Evolutionary conservation across 2,113 vertebrate species (phyloP), one percentile per base, ranked within the genome.

Genomic region (Prunella fulvescens): DNA sequence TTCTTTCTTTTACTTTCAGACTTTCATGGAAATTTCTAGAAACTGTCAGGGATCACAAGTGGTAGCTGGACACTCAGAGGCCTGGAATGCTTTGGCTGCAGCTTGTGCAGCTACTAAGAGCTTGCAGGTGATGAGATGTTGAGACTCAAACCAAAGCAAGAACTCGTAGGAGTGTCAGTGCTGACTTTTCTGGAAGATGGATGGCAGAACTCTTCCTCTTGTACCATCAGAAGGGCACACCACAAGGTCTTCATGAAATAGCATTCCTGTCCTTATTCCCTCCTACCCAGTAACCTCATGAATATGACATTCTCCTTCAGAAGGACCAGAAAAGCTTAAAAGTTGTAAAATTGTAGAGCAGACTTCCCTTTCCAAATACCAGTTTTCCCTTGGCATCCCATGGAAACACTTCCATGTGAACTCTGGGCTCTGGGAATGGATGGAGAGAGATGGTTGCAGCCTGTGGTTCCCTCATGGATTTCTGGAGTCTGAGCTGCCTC

Each of bases 121-220:
- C 18, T 45, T 53, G 48, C 60, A 42, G 71, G 31, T 80, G 73
- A 40, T 35, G 62, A 37, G 28, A 24, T 1, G 1, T 11, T 89
- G 78, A 29, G 70, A 35, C 22, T 67, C 51, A 69, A 77, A 71
- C 25, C 57, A 50, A 45, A 79, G 58, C 65, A 61, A 67, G 33
- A 53, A 56, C 31, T 53, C 0, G 0, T 2, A 29, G 65, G n/a
- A 61, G 17, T 33, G 60, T 61, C 67, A 66, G 35, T 1, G 5
- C 57, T 85, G 56, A 33, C 7, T 13, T 12, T 17, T 65, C 23
- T 28, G 31, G 24, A 56, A 58, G 72, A n/a, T 13, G 29, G 26
- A 13, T 73, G 50, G 14, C 18, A 73, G 33, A 83, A 28, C 37
- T 80, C 54, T 54, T 88, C 26, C 39, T 54, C 24, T 51, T 20